Evolutionary conservation across 2,888 invertebrate genomes (phyloP), one percentile per base, ranked within the genome.

Genomic region (Eupeodes luniger): DNA sequence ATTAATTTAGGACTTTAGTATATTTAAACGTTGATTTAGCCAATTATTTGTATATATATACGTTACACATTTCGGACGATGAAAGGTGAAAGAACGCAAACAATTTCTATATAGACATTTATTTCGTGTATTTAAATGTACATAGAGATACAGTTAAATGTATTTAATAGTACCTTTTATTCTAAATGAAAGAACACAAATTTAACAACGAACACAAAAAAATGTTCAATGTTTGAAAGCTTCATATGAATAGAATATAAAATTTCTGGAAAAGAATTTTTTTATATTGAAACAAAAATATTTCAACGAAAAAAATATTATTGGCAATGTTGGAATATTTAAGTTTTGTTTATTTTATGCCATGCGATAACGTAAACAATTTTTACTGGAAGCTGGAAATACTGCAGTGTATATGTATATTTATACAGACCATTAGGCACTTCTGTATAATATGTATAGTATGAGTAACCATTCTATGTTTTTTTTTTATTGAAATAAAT

Each of bases 11-110:
- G 14, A 74, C 75, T 70, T 70, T 70, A 70, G 49, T 27, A 5
- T 66, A 47, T 72, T 47, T 72, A 72, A 83, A 80, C 80, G 70
- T 76, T 84, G 81, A 80, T 74, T 84, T 79, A 69, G 62, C 76
- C 49, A 82, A 80, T 76, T 53, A 55, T 70, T 80, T 81, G 85
- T 84, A 76, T 80, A 64, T 84, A 76, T 80, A 64, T 51, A 51
- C 16, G 47, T 76, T 77, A 77, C 61, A 69, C 62, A 70, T 70
- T 82, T 53, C 80, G 61, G 49, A 47, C 69, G 70, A 76, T 66
- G 79, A 87, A 72, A 79, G 83, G 75, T 75, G 79, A 79, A 83
- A 86, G 67, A 83, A 82, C 75, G 40, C 40, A 72, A 40, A 40
- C 64, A 83, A 81, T 81, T 81, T 51, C 6, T 12, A 47, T 64